phyloP scores from a whole-genome alignment of 2,797 vertebrate genomes.

The Poecilia picta region DNA sequence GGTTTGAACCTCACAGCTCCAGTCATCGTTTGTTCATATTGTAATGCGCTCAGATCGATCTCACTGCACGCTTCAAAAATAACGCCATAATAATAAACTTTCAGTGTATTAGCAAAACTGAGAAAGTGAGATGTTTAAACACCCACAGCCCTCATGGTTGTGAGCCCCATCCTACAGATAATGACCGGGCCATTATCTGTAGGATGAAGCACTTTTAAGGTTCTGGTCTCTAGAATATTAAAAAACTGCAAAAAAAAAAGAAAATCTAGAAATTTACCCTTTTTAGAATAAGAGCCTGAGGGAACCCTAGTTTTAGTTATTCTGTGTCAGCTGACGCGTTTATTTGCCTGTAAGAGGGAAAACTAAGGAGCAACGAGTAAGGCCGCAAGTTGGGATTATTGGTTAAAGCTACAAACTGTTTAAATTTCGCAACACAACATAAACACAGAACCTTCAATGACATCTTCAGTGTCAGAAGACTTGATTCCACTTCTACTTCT shows the following conservation, averaged over 20 bases:
- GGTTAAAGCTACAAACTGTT: neutral
- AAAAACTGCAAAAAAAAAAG: neutral
- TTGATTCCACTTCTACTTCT: neutral
- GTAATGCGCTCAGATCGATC: too few relatives aligned
- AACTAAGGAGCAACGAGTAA: neutral
- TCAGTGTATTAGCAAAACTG: too few relatives aligned
- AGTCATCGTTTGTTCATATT: too few relatives aligned
- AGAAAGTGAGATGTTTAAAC: too few relatives aligned
- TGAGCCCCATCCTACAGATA: too few relatives aligned
- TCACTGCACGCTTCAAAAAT: too few relatives aligned
- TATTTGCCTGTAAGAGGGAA: neutral
- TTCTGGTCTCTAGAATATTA: neutral
- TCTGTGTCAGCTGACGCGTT: neutral
- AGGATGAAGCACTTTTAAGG: too few relatives aligned
- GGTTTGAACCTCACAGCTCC: too few relatives aligned
- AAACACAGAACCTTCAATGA: neutral
- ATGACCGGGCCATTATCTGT: too few relatives aligned
- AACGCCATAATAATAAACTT: too few relatives aligned
- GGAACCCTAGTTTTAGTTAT: neutral
- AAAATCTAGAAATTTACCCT: neutral
- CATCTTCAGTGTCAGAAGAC: neutral
- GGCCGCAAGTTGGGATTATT: neutral
- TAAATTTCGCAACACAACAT: neutral
- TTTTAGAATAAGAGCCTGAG: neutral
- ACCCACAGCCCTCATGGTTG: too few relatives aligned